Percentiles rank a stretch among this genome's conserved stretches.
Evolutionary conservation across 1,140 invertebrate genomes (phyloP).

Genomic region (Aphelinus atriplicis): DNA sequence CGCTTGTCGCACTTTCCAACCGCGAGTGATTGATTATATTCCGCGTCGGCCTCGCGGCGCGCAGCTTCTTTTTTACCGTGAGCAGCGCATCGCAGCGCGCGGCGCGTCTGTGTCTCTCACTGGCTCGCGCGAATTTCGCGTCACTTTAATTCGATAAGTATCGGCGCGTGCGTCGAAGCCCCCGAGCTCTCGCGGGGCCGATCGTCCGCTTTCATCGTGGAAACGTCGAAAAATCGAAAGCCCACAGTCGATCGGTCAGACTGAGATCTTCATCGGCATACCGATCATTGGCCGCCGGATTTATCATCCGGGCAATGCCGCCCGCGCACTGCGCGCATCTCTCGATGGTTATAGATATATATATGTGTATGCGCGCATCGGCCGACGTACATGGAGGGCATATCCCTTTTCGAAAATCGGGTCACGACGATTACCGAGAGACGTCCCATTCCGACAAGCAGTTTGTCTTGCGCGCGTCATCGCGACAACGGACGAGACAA

Average conservation of each 20-base stretch:
- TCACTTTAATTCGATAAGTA: constrained; percentile 33
- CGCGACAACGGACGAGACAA: constrained; percentile 7
- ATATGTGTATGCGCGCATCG: not conserved
- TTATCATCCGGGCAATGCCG: constrained; percentile 33
- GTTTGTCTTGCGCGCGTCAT: constrained; percentile 26
- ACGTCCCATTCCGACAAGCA: constrained; percentile 4
- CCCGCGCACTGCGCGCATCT: not conserved
- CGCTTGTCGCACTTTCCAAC: constrained; percentile 7
- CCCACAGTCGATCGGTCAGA: not conserved
- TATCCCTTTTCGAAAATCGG: constrained; percentile 30
- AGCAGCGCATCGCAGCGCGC: not conserved
- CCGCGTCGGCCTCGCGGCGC: not conserved
- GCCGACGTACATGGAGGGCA: constrained; percentile 23
- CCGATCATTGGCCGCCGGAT: constrained; percentile 30
- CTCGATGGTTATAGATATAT: not conserved
- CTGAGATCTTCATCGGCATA: constrained; percentile 38
- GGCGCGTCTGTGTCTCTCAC: not conserved
- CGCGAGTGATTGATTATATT: constrained; percentile 24
- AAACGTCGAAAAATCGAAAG: constrained; percentile 26
- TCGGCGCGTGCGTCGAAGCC: not conserved
- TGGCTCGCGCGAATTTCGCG: constrained; percentile 5
- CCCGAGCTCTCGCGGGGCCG: not conserved
- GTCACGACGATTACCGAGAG: constrained; percentile 31
- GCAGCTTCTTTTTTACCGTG: constrained; percentile 1
- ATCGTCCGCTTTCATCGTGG: constrained; percentile 5